Evolutionary conservation across 1,140 invertebrate species (phyloP).

Genomic region (Drosophila bipectinata): DNA sequence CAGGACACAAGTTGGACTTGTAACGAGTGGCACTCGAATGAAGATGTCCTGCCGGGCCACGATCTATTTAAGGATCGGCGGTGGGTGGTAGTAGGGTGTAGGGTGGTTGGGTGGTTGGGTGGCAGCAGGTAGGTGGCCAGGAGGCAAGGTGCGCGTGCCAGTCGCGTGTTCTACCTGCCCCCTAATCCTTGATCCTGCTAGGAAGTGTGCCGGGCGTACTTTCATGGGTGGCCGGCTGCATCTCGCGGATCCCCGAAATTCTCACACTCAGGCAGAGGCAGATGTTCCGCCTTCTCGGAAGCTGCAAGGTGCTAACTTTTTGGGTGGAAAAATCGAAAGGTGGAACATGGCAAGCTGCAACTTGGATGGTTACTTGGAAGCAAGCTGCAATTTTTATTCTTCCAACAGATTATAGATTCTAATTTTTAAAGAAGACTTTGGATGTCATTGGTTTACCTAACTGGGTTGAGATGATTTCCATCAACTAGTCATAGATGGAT

Average conservation of each 20-base stretch:
- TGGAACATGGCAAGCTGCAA: slow-evolving; percentile 66
- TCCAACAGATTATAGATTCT: neutral
- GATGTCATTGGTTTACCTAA: too few relatives aligned
- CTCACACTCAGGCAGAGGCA: slow-evolving; percentile 59
- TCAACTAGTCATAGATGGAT: too few relatives aligned
- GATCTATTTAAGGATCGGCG: slow-evolving; percentile 64
- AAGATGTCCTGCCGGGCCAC: slow-evolving; percentile 8
- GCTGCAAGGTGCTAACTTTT: slow-evolving; percentile 55
- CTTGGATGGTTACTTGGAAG: slow-evolving; percentile 51
- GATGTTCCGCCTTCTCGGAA: slow-evolving; percentile 66
- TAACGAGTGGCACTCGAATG: slow-evolving; percentile 75
- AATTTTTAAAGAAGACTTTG: neutral
- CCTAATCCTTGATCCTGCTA: slow-evolving; percentile 33
- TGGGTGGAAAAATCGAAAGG: slow-evolving; percentile 61
- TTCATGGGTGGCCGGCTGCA: slow-evolving; percentile 58
- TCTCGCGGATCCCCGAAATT: slow-evolving; percentile 28
- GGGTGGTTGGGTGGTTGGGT: slow-evolving; percentile 9
- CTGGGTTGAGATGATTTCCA: too few relatives aligned
- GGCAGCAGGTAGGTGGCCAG: slow-evolving; percentile 16
- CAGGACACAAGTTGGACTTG: slow-evolving; percentile 71
- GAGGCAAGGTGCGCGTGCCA: slow-evolving; percentile 68
- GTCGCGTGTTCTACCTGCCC: slow-evolving; percentile 66
- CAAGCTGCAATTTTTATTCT: slow-evolving; percentile 61
- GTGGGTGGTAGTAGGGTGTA: too few relatives aligned
- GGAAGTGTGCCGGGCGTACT: slow-evolving; percentile 72